Evolutionary conservation across 2,797 vertebrate genomes (phyloP).

Genomic region (Lepilemur septentrionalis): DNA sequence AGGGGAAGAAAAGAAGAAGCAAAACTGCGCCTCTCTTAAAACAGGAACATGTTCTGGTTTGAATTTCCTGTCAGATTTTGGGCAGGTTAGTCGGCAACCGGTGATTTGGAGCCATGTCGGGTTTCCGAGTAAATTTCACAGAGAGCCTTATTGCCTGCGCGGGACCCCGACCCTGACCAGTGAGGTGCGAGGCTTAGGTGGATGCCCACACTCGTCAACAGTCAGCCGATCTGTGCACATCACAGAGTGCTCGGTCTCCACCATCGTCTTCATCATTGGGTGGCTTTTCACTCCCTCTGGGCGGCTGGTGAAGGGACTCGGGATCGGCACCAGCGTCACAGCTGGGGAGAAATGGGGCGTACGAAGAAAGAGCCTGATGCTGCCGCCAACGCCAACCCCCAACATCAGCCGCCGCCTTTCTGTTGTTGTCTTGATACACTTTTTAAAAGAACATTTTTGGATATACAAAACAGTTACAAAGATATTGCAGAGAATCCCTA

Average conservation of each 20-base stretch:
- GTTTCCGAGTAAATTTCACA: constrained; percentile 53
- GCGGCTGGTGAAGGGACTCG: not conserved
- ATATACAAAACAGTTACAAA: not conserved
- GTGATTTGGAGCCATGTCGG: constrained; percentile 46
- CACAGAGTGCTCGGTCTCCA: not conserved
- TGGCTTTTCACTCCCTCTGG: not conserved
- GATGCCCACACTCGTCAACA: not conserved
- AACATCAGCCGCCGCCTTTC: not conserved
- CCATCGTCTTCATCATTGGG: no score
- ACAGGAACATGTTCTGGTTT: constrained; percentile 59
- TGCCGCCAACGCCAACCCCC: accelerated
- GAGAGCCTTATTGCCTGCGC: constrained; percentile 14
- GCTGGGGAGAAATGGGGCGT: no score
- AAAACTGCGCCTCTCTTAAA: constrained; percentile 13
- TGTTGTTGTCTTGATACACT: not conserved
- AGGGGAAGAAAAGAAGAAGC: not conserved
- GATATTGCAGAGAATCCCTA: not conserved
- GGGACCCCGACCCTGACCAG: not conserved
- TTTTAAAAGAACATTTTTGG: not conserved
- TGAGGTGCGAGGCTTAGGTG: not conserved
- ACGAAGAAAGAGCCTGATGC: not conserved
- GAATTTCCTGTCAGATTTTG: constrained; percentile 65
- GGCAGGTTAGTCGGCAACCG: constrained; percentile 45
- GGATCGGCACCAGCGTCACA: not conserved
- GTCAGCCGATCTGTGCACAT: not conserved